Base-by-base conservation (phyloP, 2,113 vertebrate genomes). In the Syngnathus scovelli region DNA sequence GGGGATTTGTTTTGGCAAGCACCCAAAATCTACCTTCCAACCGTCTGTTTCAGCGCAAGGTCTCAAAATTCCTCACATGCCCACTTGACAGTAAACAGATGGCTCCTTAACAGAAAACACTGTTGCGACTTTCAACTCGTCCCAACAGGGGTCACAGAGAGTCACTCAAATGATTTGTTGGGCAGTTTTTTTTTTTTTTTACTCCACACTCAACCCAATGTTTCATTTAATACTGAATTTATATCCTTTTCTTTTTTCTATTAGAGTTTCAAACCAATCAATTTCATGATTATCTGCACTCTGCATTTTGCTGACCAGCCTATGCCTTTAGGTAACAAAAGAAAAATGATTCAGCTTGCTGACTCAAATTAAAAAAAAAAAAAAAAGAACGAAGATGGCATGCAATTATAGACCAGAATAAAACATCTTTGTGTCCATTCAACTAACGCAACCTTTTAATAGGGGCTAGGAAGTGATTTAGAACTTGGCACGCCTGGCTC, bases 1-100 rank as follows among this genome's bases (percentile, higher is more conserved):
- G 8, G 18, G 56, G 44, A 44, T 68, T 70, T 23, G 60, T 38
- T 60, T n/a, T 23, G 72, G 41, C 61, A 51, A 44, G 19, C 41
- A 21, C 27, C 60, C 64, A 56, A 18, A 6, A 36, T 7, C 23
- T 2, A 67, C 52, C 41, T 68, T 2, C 46, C 21, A 3, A 55
- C 64, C 59, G 10, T 63, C 43, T 67, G 4, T 67, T 36, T 48
- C 60, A 65, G 8, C 7, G 33, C 6, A 1, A 54, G 44, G 37
- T 64, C n/a, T 52, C 5, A 8, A n/a, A 18, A n/a, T 36, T 11
- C 7, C 51, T 19, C 49, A 49, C 23, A 15, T 52, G 52, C 54
- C 54, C 15, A 15, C 38, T 56, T 43, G 37, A 66, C 64, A 55
- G 23, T 66, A 7, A 52, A 48, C 33, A 65, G 16, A 43, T 23